A percentile compares a stretch with the other conserved stretches of the same genome.
Conservation (phyloP, 2,113 vertebrate species). For the Seriola quinqueradiata region DNA sequence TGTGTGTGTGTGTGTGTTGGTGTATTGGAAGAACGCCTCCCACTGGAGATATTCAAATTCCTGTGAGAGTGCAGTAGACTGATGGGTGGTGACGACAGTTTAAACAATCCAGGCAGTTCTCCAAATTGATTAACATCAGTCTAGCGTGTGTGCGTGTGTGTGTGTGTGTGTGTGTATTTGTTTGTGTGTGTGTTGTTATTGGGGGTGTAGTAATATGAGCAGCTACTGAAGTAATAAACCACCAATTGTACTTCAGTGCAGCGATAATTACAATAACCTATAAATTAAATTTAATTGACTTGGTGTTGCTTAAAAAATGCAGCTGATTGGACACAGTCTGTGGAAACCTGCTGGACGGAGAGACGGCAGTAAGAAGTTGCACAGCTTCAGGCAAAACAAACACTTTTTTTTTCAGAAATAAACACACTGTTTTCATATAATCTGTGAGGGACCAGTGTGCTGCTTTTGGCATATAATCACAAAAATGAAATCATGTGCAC, state of each 20-base stretch:
- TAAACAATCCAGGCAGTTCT: conserved; percentile 70
- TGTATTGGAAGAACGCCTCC: conserved; percentile 52
- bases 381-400: conserved; percentile 73
- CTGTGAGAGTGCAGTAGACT: conserved; percentile 62
- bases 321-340: conserved; percentile 61
- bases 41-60: conserved; percentile 63
- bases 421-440: conserved; percentile 81
- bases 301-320: conserved; percentile 36
- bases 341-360: conserved; percentile 53
- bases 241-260: conserved; percentile 59
- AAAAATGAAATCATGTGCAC: conserved; percentile 92
- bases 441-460: conserved; percentile 92
- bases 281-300: conserved; percentile 69
- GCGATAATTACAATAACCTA: conserved; percentile 71
- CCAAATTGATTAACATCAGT: conserved; percentile 75
- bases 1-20: conserved; percentile 25
- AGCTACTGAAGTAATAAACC: conserved; percentile 69
- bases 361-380: conserved; percentile 43
- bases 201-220: conserved; percentile 45
- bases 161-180: conserved; percentile 35
- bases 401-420: conserved; percentile 35
- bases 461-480: conserved; percentile 94
- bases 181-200: conserved; percentile 14
- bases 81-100: conserved; percentile 72
- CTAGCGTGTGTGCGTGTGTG: conserved; percentile 15